Base-by-base conservation (phyloP, 2,113 vertebrate species). In the Tilapia sparmanii region DNA sequence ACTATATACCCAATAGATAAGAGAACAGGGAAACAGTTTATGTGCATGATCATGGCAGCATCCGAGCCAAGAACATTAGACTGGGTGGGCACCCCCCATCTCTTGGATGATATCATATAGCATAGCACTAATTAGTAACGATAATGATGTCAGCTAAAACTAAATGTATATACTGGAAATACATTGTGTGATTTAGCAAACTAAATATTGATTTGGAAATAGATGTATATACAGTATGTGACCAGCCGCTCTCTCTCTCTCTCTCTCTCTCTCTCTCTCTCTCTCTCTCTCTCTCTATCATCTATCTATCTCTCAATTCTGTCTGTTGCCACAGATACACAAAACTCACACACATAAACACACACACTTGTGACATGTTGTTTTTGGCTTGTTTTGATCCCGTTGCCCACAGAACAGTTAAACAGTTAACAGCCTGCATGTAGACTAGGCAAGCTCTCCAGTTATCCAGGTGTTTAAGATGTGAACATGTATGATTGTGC, bases 1-100 rank as follows among this genome's bases (percentile, higher is more conserved):
- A 99, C 98, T 22, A 99, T 99, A 92, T 99, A 99, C 93, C 98
- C 98, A 38, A 97, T 98, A 1, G 98, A 99, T 95, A 97, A 97
- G 94, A 97, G 98, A 95, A 99, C 98, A 2, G 98, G 98, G 84
- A 98, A 98, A 91, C 98, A 98, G 94, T 99, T 99, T 93, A 98
- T 99, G 98, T 99, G 98, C 96, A 98, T 99, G 98, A 99, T 99
- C 93, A 98, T 99, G 98, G 98, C 98, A 2, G 98, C 98, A 45
- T 99, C 98, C 0, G 98, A 99, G 95, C 98, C 98, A 6, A 97
- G 98, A 80, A 98, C 97, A n/a, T 97, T 99, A 1, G 98, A 99
- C 92, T 99, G 98, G 98, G 97, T 99, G 88, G 97, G 97, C 76
- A 98, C 97, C 18, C 98, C 98, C 91, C 97, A 98, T 93, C 97